Percentiles rank a stretch among this genome's conserved stretches.
These are phyloP conservation scores for Antrozous pallidus DNA, from an alignment of 2,797 vertebrate species.

Conservation along the genomic window DNA sequence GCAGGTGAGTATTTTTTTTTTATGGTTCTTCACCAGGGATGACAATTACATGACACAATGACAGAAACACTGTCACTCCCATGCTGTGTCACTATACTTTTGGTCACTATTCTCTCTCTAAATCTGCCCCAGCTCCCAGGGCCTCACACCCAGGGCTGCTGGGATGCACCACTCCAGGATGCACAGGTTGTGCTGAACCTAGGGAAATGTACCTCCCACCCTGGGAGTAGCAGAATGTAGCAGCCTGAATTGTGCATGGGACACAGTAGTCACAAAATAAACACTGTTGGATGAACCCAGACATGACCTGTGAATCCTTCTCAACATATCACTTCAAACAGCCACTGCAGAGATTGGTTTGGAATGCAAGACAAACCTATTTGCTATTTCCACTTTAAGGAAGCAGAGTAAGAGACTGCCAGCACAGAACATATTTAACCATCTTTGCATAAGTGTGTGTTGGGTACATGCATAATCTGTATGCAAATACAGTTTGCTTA, in stretches of 20 bases:
- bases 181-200: not conserved
- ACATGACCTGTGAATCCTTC: slow-evolving; percentile 31
- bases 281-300: not conserved
- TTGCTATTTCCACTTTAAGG: slow-evolving; percentile 61
- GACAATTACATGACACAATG: not conserved
- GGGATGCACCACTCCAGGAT: not conserved
- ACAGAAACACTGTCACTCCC: not conserved
- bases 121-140: not conserved
- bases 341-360: not conserved
- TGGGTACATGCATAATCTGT: slow-evolving; percentile 71
- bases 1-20: not conserved
- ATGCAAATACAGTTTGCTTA: slow-evolving; percentile 74
- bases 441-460: slow-evolving; percentile 68
- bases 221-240: not conserved
- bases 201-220: not conserved
- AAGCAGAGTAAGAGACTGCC: slow-evolving; percentile 58
- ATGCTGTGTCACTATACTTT: not conserved
- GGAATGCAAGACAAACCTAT: slow-evolving; percentile 41
- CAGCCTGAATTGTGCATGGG: not conserved
- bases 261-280: not conserved
- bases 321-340: not conserved
- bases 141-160: not conserved
- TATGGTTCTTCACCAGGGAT: not conserved
- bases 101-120: not conserved
- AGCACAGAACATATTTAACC: slow-evolving; percentile 67